Conservation (phyloP, 2,888 invertebrate species). For the Loripinus fragilis region DNA sequence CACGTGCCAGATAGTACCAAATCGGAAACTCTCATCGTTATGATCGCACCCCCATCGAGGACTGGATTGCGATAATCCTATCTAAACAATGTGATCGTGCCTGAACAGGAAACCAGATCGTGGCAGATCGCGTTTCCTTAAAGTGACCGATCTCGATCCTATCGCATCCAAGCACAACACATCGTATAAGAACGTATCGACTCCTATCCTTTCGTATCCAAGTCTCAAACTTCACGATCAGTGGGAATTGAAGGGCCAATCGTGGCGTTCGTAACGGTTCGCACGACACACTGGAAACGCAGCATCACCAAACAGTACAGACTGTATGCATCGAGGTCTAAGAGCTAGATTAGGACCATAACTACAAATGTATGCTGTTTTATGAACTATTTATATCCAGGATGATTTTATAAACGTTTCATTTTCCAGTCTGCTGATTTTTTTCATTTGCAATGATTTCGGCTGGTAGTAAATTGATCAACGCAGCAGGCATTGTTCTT, state of each 20-base stretch:
- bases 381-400: too few relatives aligned
- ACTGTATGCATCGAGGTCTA: too few relatives aligned
- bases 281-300: too few relatives aligned
- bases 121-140: neutral
- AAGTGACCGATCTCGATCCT: neutral
- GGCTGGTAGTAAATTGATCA: too few relatives aligned
- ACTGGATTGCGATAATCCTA: neutral
- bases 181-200: constrained; percentile 16
- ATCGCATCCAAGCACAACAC: constrained; percentile 1
- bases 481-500: too few relatives aligned
- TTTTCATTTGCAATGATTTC: too few relatives aligned
- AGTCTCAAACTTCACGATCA: neutral
- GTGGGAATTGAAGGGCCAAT: neutral
- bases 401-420: too few relatives aligned
- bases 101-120: neutral
- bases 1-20: neutral
- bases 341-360: too few relatives aligned
- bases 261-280: constrained; percentile 6
- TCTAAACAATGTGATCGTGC: neutral
- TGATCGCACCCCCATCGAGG: neutral
- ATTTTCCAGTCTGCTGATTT: too few relatives aligned
- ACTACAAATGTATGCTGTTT: too few relatives aligned
- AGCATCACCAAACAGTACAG: too few relatives aligned
- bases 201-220: neutral
- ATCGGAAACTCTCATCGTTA: neutral